Evolutionary conservation across 2,113 vertebrate genomes (phyloP).

Genomic region (Phocoena sinus): DNA sequence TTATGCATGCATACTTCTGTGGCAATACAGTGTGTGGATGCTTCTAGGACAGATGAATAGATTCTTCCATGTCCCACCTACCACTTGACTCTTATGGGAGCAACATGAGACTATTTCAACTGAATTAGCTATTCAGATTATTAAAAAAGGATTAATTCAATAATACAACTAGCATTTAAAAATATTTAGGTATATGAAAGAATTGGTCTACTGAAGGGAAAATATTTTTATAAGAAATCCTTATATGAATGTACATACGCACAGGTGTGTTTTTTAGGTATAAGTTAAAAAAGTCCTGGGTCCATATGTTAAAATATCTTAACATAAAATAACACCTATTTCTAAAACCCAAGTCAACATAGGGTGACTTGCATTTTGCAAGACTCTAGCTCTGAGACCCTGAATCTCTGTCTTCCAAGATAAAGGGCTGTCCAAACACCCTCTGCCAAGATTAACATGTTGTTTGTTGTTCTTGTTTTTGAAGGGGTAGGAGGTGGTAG

Average conservation of each 20-base stretch:
- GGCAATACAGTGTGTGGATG: neutral
- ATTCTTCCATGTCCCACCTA: neutral
- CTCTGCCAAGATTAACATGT: neutral
- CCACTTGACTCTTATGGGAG: neutral
- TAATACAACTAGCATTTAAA: neutral
- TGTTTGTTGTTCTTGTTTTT: neutral
- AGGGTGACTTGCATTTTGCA: neutral
- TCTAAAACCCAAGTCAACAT: neutral
- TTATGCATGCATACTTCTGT: neutral
- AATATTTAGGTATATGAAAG: neutral
- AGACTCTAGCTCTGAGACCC: neutral
- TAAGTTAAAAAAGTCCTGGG: neutral
- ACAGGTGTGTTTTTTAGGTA: neutral
- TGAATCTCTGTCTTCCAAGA: neutral
- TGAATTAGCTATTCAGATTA: neutral
- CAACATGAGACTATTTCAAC: neutral
- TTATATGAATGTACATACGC: neutral
- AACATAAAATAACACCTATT: neutral
- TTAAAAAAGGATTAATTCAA: slow-evolving; percentile 3
- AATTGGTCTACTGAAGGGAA: neutral
- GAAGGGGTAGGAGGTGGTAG: neutral
- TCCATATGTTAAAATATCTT: neutral
- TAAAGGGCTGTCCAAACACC: neutral
- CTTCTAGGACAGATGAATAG: neutral
- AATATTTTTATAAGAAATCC: neutral